Evolutionary conservation across 2,888 invertebrate species (phyloP), one percentile per base, ranked within the genome.

Genomic region (Ctenicera cuprea): DNA sequence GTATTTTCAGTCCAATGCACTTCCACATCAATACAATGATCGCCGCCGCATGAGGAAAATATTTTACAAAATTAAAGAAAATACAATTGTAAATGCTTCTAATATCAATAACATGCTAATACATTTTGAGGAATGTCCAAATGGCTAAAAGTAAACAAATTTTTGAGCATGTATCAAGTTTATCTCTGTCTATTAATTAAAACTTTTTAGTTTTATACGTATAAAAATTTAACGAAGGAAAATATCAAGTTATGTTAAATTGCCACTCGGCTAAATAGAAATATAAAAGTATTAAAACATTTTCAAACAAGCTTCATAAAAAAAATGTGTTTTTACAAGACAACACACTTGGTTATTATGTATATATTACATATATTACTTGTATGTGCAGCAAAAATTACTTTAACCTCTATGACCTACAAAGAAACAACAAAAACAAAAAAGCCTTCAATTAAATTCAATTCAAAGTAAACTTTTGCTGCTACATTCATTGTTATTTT

Each of bases 231-330:
- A 50, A 22, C 16, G 18, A 50, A 12, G 20, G 2, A 22, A 22
- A 50, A 12, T 50, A 50, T 41, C 22, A 50, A 22, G 4, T 45
- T 45, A 45, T 16, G 50, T 50, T 20, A 50, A 22, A 22, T 20
- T 22, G 20, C 50, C 22, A 22, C 5, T 50, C 5, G 12, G 18
- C 18, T 18, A 18, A 48, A 54, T 54, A 11, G 3, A 30, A 30
- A 57, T 57, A 57, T 57, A 57, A 57, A 57, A 57, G 57, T 57
- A 57, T 33, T 57, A 57, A 57, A 57, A 57, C 57, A 57, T 57
- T 57, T 57, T 14, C 14, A 18, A 50, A 50, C 22, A 50, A 20
- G 20, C 12, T 50, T 22, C 12, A 48, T 48, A 48, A 22, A 50
- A 50, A n/a, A 50, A 22, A 22, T 4, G 18, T 20, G 3, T 48